These are phyloP conservation scores for Aegithalos caudatus DNA, from an alignment of 2,113 vertebrate species.

Conservation along the genomic window DNA sequence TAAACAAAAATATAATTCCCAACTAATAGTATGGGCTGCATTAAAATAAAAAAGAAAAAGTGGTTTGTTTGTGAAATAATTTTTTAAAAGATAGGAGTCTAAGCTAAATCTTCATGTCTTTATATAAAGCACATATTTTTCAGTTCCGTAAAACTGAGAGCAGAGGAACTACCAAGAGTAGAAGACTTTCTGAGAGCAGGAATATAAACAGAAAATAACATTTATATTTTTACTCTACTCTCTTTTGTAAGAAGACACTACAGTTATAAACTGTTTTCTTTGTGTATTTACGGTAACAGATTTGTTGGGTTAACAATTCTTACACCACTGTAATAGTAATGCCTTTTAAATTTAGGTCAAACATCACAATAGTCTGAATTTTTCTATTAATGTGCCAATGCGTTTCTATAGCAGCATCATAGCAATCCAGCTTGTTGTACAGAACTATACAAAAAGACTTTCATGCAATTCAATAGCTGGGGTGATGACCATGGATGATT, in stretches of 20 bases:
- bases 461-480: not conserved
- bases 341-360: not conserved
- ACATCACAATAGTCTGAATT: not conserved
- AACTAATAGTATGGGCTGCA: accelerated
- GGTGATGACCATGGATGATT: not conserved
- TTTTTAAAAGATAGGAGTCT: not conserved
- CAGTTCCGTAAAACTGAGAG: not conserved
- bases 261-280: not conserved
- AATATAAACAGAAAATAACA: not conserved
- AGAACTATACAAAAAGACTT: not conserved
- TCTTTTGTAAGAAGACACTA: not conserved
- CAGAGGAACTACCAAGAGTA: not conserved
- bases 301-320: not conserved
- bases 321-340: not conserved
- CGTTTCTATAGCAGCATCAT: not conserved
- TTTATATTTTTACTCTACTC: not conserved
- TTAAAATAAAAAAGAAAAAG: not conserved
- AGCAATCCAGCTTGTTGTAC: not conserved
- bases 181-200: not conserved
- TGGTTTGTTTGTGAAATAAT: not conserved
- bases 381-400: not conserved
- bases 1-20: not conserved
- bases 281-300: not conserved
- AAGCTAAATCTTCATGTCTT: not conserved
- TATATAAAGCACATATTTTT: not conserved